Evolutionary conservation across 2,888 invertebrate species (phyloP), one percentile per base, ranked within the genome.

Genomic region (Phytoseiulus persimilis): DNA sequence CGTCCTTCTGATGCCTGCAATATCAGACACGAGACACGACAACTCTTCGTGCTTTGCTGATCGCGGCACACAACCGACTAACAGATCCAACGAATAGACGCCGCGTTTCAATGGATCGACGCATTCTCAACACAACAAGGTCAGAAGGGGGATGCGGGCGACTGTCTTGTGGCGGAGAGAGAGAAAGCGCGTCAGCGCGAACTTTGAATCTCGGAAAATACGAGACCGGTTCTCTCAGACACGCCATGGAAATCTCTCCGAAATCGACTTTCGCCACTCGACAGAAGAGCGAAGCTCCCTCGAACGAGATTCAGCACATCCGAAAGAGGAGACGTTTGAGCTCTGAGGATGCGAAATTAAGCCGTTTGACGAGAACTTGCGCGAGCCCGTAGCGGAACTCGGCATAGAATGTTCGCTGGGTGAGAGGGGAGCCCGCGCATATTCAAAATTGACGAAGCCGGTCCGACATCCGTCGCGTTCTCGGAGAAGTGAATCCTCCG

Each of bases 91-190:
- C 87, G 33, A 87, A 87, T 33, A 87, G 87, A 87, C 87, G 87
- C 87, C 87, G 87, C 87, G 87, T 87, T 87, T 87, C 87, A 87
- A 33, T 45, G 87, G 87, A 87, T 87, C 5, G 33, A 87, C 31
- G 87, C 87, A 87, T 87, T 87, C 87, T 33, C 87, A 32, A 32
- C 87, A 45, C 87, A 87, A 87, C 87, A 87, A 87, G 87, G 87
- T 87, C 87, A 87, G 45, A 28, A 39, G 39, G 87, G 45, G 32
- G 87, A n/a, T 33, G 2, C 87, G 87, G 87, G 87, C 87, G 87
- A 18, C 65, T 65, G 23, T 65, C 18, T 23, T 65, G 65, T 23
- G 5, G 1, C 9, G 65, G 23, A 65, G 65, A 65, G 65, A 65
- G 65, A 65, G 65, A 18, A 65, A 28, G 65, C 14, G 9, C 65